These are phyloP conservation scores for Temnothorax curvispinosus DNA, from an alignment of 1,140 invertebrate genomes.

Conservation along the genomic window DNA sequence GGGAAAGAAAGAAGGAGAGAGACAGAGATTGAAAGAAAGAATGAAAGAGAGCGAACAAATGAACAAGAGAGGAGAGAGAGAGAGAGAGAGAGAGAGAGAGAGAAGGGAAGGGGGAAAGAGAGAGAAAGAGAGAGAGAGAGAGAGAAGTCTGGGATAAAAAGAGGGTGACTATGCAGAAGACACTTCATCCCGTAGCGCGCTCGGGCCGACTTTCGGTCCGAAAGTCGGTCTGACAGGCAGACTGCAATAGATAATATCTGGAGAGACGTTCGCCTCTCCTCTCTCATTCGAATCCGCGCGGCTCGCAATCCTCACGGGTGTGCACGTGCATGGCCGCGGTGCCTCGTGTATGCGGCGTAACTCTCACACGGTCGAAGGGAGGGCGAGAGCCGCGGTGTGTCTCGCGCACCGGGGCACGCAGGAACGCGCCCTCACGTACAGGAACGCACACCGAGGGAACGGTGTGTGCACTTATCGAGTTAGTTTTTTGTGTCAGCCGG, in stretches of 20 bases:
- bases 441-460: slow-evolving; percentile 41
- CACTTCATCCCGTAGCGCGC: slow-evolving; percentile 71
- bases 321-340: slow-evolving; percentile 35
- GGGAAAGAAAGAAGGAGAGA: neutral
- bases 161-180: slow-evolving; percentile 74
- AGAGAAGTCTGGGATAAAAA: slow-evolving; percentile 63
- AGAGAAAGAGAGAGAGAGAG: neutral
- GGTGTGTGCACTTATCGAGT: slow-evolving; percentile 79
- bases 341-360: slow-evolving; percentile 2
- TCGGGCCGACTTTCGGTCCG: slow-evolving; percentile 65
- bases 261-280: slow-evolving; percentile 68
- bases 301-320: slow-evolving; percentile 35
- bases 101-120: neutral
- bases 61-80: slow-evolving; percentile 25
- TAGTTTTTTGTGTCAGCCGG: slow-evolving; percentile 85
- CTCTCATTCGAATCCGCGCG: slow-evolving; percentile 55
- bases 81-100: neutral
- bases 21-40: slow-evolving; percentile 1
- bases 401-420: slow-evolving; percentile 9
- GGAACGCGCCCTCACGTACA: slow-evolving; percentile 8
- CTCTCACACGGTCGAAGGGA: slow-evolving; percentile 12
- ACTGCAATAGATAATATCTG: slow-evolving; percentile 78
- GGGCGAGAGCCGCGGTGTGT: neutral
- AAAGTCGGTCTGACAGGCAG: slow-evolving; percentile 71
- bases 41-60: neutral